phyloP scores from a whole-genome alignment of 2,888 invertebrate genomes.

The Parnassius glacialis region DNA sequence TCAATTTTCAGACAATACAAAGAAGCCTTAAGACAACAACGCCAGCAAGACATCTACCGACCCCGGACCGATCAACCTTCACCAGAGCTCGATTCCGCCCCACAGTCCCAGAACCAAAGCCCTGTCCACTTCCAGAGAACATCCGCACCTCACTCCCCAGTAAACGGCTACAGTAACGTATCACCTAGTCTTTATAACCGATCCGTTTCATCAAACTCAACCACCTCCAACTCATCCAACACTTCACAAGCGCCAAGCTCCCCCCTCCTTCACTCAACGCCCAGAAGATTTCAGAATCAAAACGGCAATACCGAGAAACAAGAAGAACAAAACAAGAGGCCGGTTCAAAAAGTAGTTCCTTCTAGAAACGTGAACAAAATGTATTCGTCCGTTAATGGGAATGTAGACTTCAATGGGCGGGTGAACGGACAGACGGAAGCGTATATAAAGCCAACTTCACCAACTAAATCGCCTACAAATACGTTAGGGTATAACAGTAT shows the following conservation, averaged over 20 bases:
- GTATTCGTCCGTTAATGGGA: slow-evolving; percentile 76
- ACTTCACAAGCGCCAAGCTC: slow-evolving; percentile 67
- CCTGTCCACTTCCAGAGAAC: slow-evolving; percentile 65
- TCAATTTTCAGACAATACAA: slow-evolving; percentile 88
- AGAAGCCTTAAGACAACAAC: slow-evolving; percentile 92
- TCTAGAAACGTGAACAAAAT: slow-evolving; percentile 83
- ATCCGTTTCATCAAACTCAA: slow-evolving; percentile 59
- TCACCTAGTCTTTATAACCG: slow-evolving; percentile 68
- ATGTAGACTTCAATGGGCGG: slow-evolving; percentile 54
- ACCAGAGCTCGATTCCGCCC: slow-evolving; percentile 78
- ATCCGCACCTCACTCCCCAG: slow-evolving; percentile 75
- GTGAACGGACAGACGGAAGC: slow-evolving; percentile 60
- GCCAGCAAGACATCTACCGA: slow-evolving; percentile 90
- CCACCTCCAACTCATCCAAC: slow-evolving; percentile 48
- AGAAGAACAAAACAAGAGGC: slow-evolving; percentile 81
- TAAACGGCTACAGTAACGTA: slow-evolving; percentile 80
- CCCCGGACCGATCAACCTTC: slow-evolving; percentile 82
- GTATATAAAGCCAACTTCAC: slow-evolving; percentile 85
- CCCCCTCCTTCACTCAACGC: slow-evolving; percentile 73
- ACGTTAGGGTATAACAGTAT: slow-evolving; percentile 82
- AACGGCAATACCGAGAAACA: slow-evolving; percentile 62
- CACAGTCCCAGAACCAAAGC: slow-evolving; percentile 77
- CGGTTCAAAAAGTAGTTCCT: slow-evolving; percentile 89
- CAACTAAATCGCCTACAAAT: slow-evolving; percentile 82
- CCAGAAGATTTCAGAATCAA: slow-evolving; percentile 67